A percentile compares a stretch with the other conserved stretches of the same genome.
Evolutionary conservation across 2,797 vertebrate species (phyloP).

Genomic region (Cygnus olor): DNA sequence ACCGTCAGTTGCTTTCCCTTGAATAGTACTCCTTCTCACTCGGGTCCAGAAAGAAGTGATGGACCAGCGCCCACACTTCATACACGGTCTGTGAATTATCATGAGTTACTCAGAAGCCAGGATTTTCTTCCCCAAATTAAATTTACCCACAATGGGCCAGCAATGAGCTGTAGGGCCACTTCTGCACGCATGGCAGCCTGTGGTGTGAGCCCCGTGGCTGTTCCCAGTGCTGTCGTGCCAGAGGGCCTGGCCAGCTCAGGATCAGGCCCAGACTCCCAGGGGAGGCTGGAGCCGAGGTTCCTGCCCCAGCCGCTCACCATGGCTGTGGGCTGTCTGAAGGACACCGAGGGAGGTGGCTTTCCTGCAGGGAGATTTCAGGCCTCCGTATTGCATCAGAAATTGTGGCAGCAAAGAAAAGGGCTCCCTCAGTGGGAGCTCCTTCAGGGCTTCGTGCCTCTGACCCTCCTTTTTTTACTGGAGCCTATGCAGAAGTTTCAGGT

Average conservation of each 20-base stretch:
- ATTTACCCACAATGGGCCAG: background rate
- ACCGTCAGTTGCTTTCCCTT: background rate
- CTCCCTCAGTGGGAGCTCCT: background rate
- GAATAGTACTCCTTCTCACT: background rate
- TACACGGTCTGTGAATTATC: background rate
- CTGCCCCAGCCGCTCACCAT: background rate
- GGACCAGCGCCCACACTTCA: background rate
- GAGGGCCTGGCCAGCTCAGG: background rate
- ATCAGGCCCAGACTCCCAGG: background rate
- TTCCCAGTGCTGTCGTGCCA: accelerated
- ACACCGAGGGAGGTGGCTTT: background rate
- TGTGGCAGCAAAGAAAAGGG: background rate
- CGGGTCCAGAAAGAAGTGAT: background rate
- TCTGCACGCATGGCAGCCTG: background rate
- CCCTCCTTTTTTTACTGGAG: background rate
- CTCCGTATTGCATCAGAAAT: background rate
- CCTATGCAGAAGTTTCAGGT: background rate
- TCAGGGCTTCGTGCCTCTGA: background rate
- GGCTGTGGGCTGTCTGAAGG: background rate
- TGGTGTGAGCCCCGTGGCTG: accelerated
- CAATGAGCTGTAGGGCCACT: background rate
- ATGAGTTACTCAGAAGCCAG: background rate
- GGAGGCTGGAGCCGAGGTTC: background rate
- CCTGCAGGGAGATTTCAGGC: background rate
- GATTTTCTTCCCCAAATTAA: background rate